Conservation (phyloP, 2,113 vertebrate genomes). For the Ovibos moschatus region DNA sequence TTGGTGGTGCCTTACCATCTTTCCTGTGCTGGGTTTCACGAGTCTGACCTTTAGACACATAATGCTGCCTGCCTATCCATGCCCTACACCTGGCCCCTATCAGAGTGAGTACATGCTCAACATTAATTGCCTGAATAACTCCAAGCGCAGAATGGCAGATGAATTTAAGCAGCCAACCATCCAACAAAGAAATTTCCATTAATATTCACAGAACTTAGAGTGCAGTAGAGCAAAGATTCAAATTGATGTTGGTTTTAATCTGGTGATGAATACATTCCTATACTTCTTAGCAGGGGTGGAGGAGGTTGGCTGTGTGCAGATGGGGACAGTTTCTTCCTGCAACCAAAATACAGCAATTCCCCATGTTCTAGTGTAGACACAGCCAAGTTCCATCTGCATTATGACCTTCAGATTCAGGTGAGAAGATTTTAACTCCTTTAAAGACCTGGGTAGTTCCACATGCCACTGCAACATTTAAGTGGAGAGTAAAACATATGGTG, state of each 20-base stretch:
- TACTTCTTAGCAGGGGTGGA: no score
- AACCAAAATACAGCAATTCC: background rate
- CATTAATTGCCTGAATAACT: conserved; percentile 66
- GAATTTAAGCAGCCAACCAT: conserved; percentile 70
- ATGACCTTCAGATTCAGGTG: background rate
- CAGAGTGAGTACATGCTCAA: background rate
- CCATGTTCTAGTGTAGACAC: fast-evolving
- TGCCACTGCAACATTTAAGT: background rate
- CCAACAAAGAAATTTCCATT: conserved; percentile 63
- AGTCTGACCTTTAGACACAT: background rate
- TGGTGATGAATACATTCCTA: background rate
- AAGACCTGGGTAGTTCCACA: background rate
- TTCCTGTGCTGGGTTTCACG: background rate
- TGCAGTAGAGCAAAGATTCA: conserved; percentile 48
- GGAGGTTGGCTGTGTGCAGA: background rate
- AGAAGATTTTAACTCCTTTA: background rate
- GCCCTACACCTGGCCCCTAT: conserved; percentile 43
- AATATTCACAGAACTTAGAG: conserved; percentile 58
- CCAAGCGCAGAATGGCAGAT: conserved; percentile 42
- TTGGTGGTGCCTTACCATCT: background rate
- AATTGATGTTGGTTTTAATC: conserved; percentile 5
- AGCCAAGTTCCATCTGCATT: background rate
- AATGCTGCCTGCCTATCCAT: background rate
- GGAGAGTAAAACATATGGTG: background rate
- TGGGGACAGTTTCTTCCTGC: background rate